Percentiles rank a stretch among this genome's conserved stretches.
Conservation (phyloP, 30 jellyfish, hydroid and myxozoan genomes). For the Cassiopea xamachana region DNA sequence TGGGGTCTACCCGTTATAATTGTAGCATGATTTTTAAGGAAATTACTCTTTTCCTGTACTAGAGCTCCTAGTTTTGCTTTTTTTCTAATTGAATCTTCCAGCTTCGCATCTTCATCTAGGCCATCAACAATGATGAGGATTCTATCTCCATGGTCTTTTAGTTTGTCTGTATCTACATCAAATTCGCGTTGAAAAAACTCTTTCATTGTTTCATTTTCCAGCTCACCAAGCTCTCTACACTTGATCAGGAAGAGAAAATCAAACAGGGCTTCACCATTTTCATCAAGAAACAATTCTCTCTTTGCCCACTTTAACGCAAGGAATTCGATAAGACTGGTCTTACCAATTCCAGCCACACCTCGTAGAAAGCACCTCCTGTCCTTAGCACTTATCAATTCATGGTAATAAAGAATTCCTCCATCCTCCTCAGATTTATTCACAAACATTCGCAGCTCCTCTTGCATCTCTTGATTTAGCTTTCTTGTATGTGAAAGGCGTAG, state of each 20-base stretch:
- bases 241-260: constrained; percentile 31
- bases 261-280: background rate
- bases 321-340: constrained; percentile 19
- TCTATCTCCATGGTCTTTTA: constrained; percentile 6
- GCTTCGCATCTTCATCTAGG: constrained; percentile 15
- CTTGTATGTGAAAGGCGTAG: constrained; percentile 2
- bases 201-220: background rate
- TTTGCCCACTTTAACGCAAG: constrained; percentile 50
- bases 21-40: constrained; percentile 5
- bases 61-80: background rate
- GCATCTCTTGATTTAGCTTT: background rate
- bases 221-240: constrained; percentile 28
- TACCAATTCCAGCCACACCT: constrained; percentile 62
- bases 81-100: background rate
- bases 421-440: background rate
- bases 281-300: constrained; percentile 14
- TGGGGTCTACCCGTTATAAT: constrained; percentile 20
- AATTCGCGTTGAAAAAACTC: background rate
- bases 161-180: background rate
- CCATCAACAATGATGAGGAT: constrained; percentile 21
- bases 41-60: background rate
- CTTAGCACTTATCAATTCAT: background rate
- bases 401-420: background rate
- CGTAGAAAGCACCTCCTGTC: constrained; percentile 1
- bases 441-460: constrained; percentile 8